Percentiles rank a stretch among this genome's conserved stretches.
Evolutionary conservation across 2,888 invertebrate species (phyloP).

Genomic region (Ceramica pisi): DNA sequence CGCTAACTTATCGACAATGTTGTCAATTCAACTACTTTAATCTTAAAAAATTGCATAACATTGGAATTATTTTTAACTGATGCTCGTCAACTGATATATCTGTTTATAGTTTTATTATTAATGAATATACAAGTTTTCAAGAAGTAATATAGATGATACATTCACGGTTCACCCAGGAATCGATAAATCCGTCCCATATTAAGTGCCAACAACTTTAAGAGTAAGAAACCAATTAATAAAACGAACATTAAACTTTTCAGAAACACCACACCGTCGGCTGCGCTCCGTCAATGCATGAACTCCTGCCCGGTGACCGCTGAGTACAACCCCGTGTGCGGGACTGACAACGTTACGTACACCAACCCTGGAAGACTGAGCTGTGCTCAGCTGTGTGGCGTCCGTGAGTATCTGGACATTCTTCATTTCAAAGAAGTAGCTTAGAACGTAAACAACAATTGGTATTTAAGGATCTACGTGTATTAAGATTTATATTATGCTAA

Average conservation of each 20-base stretch:
- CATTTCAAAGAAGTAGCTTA: not conserved
- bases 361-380: slow-evolving; percentile 79
- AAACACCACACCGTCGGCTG: slow-evolving; percentile 52
- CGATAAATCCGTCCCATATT: not conserved
- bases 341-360: slow-evolving; percentile 75
- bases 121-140: not conserved
- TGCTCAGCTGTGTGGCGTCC: slow-evolving; percentile 78
- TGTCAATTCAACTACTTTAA: not conserved
- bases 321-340: slow-evolving; percentile 85
- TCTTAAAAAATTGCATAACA: not conserved
- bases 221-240: not conserved
- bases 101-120: not conserved
- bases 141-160: not conserved
- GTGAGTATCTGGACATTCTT: slow-evolving; percentile 55
- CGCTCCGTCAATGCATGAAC: slow-evolving; percentile 56
- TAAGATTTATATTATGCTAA: too few relatives aligned
- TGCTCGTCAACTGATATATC: slow-evolving; percentile 1
- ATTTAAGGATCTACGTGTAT: too few relatives aligned
- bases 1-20: not conserved
- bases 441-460: not conserved
- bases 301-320: slow-evolving; percentile 68
- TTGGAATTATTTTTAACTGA: not conserved
- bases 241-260: slow-evolving; percentile 46
- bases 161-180: not conserved
- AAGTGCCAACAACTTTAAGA: not conserved